Conservation (phyloP, 2,888 invertebrate genomes). For the Xestia rhomboidea region DNA sequence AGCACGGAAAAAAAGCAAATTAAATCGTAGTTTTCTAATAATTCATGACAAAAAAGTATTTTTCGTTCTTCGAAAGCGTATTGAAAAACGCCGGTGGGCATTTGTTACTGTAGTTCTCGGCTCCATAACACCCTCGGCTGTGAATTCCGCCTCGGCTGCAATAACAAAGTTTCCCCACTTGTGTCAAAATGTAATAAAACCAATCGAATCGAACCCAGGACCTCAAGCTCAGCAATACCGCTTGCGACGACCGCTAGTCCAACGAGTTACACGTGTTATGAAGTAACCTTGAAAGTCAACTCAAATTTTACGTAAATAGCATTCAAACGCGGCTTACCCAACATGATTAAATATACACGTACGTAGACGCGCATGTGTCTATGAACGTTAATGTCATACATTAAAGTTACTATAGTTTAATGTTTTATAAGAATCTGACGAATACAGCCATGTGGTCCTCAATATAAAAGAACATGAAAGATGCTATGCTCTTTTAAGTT, state of each 20-base stretch:
- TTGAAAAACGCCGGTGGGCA: no score
- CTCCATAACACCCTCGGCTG: background rate
- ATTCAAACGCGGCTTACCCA: background rate
- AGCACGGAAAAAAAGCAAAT: no score
- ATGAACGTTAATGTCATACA: background rate
- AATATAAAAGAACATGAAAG: background rate
- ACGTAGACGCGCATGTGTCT: background rate
- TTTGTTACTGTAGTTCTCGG: background rate
- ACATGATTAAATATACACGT: background rate
- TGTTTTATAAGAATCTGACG: background rate
- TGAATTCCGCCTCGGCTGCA: background rate
- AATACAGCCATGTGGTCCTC: background rate
- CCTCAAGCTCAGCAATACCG: background rate
- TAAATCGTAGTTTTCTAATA: no score
- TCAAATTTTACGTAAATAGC: background rate
- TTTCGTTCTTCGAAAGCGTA: no score
- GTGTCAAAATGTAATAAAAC: no score
- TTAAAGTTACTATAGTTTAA: background rate
- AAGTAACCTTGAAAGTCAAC: background rate
- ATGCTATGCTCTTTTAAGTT: background rate
- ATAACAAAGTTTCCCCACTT: background rate
- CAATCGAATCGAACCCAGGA: background rate
- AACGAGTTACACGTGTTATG: conserved; percentile 1
- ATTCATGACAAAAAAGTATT: no score
- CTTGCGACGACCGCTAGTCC: background rate